These are phyloP conservation scores for Taenioides sp. DNA, from an alignment of 2,797 vertebrate genomes.

Conservation along the genomic window DNA sequence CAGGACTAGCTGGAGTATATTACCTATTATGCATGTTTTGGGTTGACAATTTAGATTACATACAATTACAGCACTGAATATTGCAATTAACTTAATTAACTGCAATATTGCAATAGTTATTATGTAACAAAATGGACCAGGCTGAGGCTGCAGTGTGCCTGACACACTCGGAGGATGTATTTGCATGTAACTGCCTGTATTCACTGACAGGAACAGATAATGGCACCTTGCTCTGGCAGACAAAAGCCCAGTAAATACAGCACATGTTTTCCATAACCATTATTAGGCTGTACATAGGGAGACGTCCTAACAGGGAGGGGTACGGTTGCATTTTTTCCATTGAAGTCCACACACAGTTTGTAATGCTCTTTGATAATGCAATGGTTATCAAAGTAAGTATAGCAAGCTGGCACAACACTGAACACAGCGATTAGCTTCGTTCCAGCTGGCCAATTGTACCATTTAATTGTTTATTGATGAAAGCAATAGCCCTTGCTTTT, in stretches of 20 bases:
- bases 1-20: no score
- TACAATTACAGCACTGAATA: no score
- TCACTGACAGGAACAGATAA: slow-evolving; percentile 31
- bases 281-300: slow-evolving; percentile 24
- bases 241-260: no score
- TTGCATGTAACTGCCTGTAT: not conserved
- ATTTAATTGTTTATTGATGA: slow-evolving; percentile 44
- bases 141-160: no score
- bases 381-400: slow-evolving; percentile 7
- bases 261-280: slow-evolving; percentile 26
- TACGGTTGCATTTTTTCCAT: not conserved
- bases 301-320: slow-evolving; percentile 19
- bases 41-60: no score
- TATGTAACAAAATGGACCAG: no score
- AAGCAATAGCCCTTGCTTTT: slow-evolving; percentile 26
- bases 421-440: slow-evolving; percentile 21
- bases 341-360: not conserved
- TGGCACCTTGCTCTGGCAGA: slow-evolving; percentile 5
- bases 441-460: slow-evolving; percentile 23
- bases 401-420: slow-evolving; percentile 1
- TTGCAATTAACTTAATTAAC: no score
- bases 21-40: no score
- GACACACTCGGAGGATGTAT: no score
- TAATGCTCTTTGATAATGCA: not conserved
- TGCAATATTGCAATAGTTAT: no score